Conservation (phyloP, 1,140 invertebrate genomes). For the Coptotermes formosanus region DNA sequence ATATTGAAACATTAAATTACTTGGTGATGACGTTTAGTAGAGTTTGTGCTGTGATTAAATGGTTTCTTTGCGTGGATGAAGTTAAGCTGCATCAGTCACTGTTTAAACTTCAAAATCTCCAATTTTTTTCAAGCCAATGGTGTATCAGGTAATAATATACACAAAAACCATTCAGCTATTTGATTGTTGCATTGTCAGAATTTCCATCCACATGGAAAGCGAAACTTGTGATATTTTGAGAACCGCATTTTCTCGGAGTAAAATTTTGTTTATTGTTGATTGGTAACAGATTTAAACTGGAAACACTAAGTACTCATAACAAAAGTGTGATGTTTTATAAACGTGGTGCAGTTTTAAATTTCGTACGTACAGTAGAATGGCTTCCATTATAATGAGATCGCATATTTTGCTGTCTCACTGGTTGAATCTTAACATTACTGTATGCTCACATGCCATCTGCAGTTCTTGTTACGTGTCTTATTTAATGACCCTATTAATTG, state of each 20-base stretch:
- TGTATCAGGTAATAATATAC: background rate
- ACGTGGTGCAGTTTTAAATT: background rate
- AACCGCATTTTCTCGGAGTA: background rate
- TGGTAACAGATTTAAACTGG: background rate
- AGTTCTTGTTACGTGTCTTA: too few species aligned
- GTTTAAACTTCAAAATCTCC: background rate
- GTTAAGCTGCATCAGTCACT: conserved; percentile 4
- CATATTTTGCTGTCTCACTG: background rate
- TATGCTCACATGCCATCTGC: background rate
- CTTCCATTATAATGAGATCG: background rate
- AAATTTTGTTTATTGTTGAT: background rate
- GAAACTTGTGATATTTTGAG: conserved; percentile 3
- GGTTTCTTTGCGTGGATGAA: background rate
- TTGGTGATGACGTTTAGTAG: background rate
- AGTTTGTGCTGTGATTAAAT: background rate
- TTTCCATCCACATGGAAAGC: background rate
- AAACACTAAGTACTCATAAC: too few species aligned
- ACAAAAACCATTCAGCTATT: background rate
- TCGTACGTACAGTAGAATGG: background rate
- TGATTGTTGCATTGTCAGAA: background rate
- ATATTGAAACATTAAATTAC: background rate
- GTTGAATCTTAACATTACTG: background rate
- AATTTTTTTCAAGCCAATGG: background rate
- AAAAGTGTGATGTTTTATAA: too few species aligned
- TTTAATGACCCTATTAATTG: too few species aligned